phyloP scores from a whole-genome alignment of 2,113 vertebrate genomes.

The Brienomyrus brachyistius region DNA sequence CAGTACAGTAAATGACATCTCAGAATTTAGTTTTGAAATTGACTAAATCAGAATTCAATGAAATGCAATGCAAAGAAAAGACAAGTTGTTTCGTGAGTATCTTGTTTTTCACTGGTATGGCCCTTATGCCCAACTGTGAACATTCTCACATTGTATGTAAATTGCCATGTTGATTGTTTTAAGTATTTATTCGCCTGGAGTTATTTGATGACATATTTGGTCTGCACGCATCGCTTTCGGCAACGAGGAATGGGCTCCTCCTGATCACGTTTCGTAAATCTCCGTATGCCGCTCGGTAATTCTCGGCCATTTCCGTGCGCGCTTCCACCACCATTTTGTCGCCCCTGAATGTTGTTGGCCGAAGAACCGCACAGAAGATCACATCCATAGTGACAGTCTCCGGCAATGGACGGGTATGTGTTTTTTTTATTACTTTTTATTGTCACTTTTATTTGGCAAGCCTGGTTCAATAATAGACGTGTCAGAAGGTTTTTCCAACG shows the following conservation, averaged over 20 bases:
- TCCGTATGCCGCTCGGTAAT: constrained; percentile 25
- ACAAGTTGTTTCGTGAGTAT: background rate
- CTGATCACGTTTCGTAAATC: constrained; percentile 22
- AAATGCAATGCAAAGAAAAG: background rate
- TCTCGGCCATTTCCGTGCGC: constrained; percentile 32
- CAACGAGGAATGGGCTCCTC: background rate
- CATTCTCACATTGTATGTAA: background rate
- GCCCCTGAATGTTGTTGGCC: constrained; percentile 22
- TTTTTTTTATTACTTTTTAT: background rate
- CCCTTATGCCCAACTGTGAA: background rate
- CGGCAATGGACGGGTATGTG: constrained; percentile 56
- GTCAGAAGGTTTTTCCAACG: background rate
- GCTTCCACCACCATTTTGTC: constrained; percentile 49
- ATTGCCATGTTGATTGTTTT: background rate
- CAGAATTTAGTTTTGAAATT: background rate
- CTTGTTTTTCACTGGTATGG: background rate
- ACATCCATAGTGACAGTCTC: constrained; percentile 2
- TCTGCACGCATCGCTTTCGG: background rate
- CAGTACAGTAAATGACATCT: background rate
- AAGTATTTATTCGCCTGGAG: background rate
- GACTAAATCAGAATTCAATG: background rate
- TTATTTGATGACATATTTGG: background rate
- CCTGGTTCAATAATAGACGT: background rate
- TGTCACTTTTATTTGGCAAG: background rate
- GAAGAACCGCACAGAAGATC: constrained; percentile 21